phyloP scores from a whole-genome alignment of 2,113 vertebrate genomes.

The Willisornis vidua region DNA sequence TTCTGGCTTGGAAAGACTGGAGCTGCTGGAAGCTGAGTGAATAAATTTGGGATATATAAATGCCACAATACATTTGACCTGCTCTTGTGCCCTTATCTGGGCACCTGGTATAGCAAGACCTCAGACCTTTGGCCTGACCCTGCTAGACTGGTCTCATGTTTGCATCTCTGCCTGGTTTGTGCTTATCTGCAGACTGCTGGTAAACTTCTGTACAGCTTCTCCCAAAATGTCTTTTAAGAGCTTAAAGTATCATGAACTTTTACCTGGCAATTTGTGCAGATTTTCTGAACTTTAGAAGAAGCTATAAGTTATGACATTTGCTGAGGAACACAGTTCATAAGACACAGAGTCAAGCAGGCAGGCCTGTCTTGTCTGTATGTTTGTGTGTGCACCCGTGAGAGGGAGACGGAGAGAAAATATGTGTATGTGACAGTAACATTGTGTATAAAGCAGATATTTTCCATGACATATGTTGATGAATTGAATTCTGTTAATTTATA shows the following conservation, averaged over 20 bases:
- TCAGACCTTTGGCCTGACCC: slow-evolving; percentile 53
- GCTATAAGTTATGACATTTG: not conserved
- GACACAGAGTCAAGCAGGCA: not conserved
- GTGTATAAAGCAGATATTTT: slow-evolving; percentile 50
- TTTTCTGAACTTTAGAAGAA: not conserved
- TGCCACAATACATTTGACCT: not conserved
- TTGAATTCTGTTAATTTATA: slow-evolving; percentile 41
- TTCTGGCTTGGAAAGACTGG: not conserved
- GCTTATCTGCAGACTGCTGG: slow-evolving; percentile 17
- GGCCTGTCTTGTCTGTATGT: not conserved
- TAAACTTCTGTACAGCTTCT: slow-evolving; percentile 11
- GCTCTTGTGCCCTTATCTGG: slow-evolving; percentile 41
- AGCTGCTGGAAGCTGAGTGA: not conserved
- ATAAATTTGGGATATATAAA: not conserved
- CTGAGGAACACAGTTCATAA: not conserved
- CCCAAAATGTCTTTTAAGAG: not conserved
- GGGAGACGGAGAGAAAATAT: not conserved
- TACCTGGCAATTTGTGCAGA: not conserved
- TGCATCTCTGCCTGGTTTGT: slow-evolving; percentile 17
- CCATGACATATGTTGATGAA: slow-evolving; percentile 18
- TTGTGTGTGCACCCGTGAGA: not conserved
- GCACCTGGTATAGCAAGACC: slow-evolving; percentile 30
- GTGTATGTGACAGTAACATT: slow-evolving; percentile 28
- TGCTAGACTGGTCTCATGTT: slow-evolving; percentile 5
- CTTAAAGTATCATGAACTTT: slow-evolving; percentile 28